These are phyloP conservation scores for Nasonia giraulti DNA, from an alignment of 1,140 invertebrate species.

Conservation along the genomic window DNA sequence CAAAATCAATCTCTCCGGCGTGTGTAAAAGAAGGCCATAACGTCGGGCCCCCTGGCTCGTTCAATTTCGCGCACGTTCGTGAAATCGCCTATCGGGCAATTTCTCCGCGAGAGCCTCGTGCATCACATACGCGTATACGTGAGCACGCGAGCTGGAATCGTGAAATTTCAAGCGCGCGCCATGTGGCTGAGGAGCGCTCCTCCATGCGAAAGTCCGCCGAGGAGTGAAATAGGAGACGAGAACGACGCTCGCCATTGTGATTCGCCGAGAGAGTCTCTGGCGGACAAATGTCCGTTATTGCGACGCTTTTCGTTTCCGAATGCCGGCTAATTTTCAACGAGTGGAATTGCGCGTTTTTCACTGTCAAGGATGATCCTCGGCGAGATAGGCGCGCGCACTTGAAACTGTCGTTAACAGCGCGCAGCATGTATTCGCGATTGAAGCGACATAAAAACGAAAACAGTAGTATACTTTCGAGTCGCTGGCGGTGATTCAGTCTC, in stretches of 20 bases:
- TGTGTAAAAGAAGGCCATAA: constrained; percentile 1
- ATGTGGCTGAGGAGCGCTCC: neutral
- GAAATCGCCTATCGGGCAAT: constrained; percentile 47
- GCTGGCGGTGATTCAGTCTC: too few species aligned
- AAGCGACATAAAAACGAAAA: too few species aligned
- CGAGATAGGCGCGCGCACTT: too few species aligned
- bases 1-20: neutral
- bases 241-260: neutral
- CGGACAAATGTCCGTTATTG: neutral
- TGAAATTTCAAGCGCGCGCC: constrained; percentile 16
- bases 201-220: neutral
- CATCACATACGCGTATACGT: neutral
- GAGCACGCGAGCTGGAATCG: neutral
- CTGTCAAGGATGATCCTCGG: too few species aligned
- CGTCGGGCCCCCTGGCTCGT: constrained; percentile 23
- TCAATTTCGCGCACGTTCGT: constrained; percentile 55
- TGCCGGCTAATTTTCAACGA: too few species aligned
- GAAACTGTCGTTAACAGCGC: too few species aligned
- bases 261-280: neutral
- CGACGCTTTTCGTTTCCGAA: too few species aligned
- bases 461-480: too few species aligned
- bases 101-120: constrained; percentile 16
- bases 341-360: too few species aligned
- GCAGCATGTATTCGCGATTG: too few species aligned
- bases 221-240: neutral